A percentile compares a stretch with the other conserved stretches of the same genome.
Conservation (phyloP, 30 jellyfish, hydroid and myxozoan species). For the Turritopsis dohrnii region DNA sequence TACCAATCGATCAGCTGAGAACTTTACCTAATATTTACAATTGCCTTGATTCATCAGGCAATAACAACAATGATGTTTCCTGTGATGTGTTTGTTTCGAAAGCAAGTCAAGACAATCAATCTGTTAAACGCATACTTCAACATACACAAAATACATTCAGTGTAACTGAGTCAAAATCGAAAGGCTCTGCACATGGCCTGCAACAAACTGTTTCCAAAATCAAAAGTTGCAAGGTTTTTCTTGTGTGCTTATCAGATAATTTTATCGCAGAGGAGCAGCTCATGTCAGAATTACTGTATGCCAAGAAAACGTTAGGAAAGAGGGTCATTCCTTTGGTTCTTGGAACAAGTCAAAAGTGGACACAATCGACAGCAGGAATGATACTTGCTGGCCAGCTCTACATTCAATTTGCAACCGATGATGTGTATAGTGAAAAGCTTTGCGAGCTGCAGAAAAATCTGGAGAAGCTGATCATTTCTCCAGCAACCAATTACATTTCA, state of each 20-base stretch:
- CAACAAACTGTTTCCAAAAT: slow-evolving; percentile 6
- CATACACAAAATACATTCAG: background rate
- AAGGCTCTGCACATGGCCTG: background rate
- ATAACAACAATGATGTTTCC: background rate
- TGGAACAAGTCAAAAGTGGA: background rate
- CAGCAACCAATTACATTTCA: background rate
- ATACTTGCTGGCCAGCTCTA: background rate
- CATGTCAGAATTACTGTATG: slow-evolving; percentile 1
- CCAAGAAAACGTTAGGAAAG: slow-evolving; percentile 10
- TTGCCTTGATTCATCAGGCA: background rate
- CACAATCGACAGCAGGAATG: slow-evolving; percentile 22
- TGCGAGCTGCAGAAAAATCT: background rate
- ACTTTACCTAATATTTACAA: slow-evolving; percentile 6
- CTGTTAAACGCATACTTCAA: background rate
- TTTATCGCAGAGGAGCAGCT: background rate
- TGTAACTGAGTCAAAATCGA: background rate
- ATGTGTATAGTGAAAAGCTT: background rate
- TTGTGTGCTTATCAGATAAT: background rate
- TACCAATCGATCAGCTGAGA: background rate
- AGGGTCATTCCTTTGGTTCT: slow-evolving; percentile 2
- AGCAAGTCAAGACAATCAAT: background rate
- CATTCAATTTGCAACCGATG: slow-evolving; percentile 11
- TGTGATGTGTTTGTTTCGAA: slow-evolving; percentile 3
- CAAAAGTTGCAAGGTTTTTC: background rate
- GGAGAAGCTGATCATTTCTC: background rate